Evolutionary conservation across 2,888 invertebrate species (phyloP).

Genomic region (Acronicta psi): DNA sequence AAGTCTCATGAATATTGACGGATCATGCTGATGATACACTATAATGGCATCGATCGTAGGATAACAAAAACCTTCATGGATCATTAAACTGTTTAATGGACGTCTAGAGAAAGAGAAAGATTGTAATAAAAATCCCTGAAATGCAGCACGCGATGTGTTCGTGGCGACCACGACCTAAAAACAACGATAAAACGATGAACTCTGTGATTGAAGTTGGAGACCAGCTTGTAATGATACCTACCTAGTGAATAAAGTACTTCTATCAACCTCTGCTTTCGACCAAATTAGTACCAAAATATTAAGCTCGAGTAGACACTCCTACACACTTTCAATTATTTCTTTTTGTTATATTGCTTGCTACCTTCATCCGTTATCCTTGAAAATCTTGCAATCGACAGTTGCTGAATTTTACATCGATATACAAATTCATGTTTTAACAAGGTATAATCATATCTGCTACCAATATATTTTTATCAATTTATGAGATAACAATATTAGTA

Average conservation of each 20-base stretch:
- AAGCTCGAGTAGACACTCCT: too few species aligned
- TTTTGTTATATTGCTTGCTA: background rate
- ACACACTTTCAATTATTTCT: background rate
- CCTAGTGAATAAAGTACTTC: constrained; percentile 2
- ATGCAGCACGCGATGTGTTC: constrained; percentile 64
- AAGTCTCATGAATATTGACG: constrained; percentile 45
- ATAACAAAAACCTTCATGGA: constrained; percentile 44
- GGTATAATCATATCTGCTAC: constrained; percentile 25
- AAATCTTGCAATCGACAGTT: background rate
- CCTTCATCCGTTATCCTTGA: background rate
- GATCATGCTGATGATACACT: constrained; percentile 23
- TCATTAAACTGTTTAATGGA: constrained; percentile 54
- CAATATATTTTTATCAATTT: constrained; percentile 39
- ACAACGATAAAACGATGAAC: constrained; percentile 69
- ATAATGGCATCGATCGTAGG: constrained; percentile 29
- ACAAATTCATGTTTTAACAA: background rate
- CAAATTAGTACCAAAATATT: background rate
- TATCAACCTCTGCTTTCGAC: background rate
- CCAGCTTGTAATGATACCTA: constrained; percentile 37
- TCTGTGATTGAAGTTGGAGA: constrained; percentile 59
- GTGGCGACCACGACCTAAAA: constrained; percentile 72
- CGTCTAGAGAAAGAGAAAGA: constrained; percentile 55
- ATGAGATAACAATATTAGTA: constrained; percentile 40
- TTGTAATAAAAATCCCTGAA: constrained; percentile 55
- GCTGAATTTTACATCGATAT: background rate